Evolutionary conservation across 1,140 invertebrate species (phyloP).

Genomic region (Ceratina japonica): DNA sequence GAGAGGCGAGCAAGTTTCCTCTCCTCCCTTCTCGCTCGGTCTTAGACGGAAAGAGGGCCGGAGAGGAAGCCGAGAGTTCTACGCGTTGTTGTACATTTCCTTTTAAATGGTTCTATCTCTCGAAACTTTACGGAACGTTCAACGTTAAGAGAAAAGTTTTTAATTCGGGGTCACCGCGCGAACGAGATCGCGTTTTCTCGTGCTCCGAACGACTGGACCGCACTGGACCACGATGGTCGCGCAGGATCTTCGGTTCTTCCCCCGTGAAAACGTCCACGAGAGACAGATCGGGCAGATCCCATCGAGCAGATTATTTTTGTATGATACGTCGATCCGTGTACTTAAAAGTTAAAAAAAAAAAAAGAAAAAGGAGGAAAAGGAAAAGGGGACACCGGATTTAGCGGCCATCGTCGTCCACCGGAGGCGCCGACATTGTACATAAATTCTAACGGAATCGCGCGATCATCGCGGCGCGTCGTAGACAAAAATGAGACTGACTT

Average conservation of each 20-base stretch:
- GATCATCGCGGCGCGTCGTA: slow-evolving; percentile 61
- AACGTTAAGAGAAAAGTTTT: slow-evolving; percentile 52
- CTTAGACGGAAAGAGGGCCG: background rate
- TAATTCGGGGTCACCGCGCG: slow-evolving; percentile 43
- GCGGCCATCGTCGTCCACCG: slow-evolving; percentile 32
- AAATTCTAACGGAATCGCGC: slow-evolving; percentile 41
- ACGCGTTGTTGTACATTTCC: slow-evolving; percentile 61
- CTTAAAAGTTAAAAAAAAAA: background rate
- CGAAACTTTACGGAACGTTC: slow-evolving; percentile 55
- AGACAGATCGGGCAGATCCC: no score
- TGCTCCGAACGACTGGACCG: slow-evolving; percentile 11
- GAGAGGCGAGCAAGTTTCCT: background rate
- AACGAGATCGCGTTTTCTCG: slow-evolving; percentile 21
- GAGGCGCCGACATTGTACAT: slow-evolving; percentile 36
- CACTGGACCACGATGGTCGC: slow-evolving; percentile 43
- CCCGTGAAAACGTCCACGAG: no score
- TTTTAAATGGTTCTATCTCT: slow-evolving; percentile 60
- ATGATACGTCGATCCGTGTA: slow-evolving; percentile 11
- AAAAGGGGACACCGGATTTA: background rate
- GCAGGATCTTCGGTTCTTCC: no score
- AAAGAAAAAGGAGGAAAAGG: background rate
- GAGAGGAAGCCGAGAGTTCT: slow-evolving; percentile 56
- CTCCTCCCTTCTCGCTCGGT: background rate
- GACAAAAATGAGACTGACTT: slow-evolving; percentile 76
- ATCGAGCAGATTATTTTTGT: slow-evolving; percentile 4